Percentiles rank a stretch among this genome's conserved stretches.
Evolutionary conservation across 2,888 invertebrate species (phyloP).

Genomic region (Dynastes grantii): DNA sequence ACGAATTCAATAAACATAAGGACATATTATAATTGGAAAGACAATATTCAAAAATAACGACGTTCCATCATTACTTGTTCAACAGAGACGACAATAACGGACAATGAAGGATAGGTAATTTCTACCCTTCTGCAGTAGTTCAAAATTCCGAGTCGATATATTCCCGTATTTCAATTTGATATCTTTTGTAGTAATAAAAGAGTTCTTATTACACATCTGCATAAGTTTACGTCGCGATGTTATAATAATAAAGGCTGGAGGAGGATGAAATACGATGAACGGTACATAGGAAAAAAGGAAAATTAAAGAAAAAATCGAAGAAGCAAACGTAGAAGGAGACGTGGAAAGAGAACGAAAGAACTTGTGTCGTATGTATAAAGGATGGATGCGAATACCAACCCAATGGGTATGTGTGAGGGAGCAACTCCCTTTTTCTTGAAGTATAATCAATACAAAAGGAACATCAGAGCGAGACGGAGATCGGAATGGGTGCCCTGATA

Average conservation of each 20-base stretch:
- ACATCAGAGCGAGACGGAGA: conserved; percentile 42
- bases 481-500: conserved; percentile 24
- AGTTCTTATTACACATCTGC: conserved; percentile 52
- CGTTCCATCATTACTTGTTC: conserved; percentile 17
- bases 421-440: conserved; percentile 59
- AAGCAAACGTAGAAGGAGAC: conserved; percentile 1
- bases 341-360: conserved; percentile 13
- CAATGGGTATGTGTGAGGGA: conserved; percentile 52
- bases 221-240: conserved; percentile 38
- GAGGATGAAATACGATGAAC: conserved; percentile 15
- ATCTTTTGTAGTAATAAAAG: conserved; percentile 51
- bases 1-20: conserved; percentile 36
- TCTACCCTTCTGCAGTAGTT: background rate
- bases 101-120: conserved; percentile 18
- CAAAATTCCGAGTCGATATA: conserved; percentile 26
- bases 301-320: conserved; percentile 13
- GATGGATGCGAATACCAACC: conserved; percentile 62
- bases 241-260: conserved; percentile 27
- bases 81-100: conserved; percentile 5
- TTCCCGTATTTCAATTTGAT: conserved; percentile 48
- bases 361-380: conserved; percentile 61
- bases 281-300: conserved; percentile 19
- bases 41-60: conserved; percentile 46
- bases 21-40: conserved; percentile 49
- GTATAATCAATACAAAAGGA: conserved; percentile 62